Evolutionary conservation across 2,888 invertebrate species (phyloP).

Genomic region (Drosophila sordidula): DNA sequence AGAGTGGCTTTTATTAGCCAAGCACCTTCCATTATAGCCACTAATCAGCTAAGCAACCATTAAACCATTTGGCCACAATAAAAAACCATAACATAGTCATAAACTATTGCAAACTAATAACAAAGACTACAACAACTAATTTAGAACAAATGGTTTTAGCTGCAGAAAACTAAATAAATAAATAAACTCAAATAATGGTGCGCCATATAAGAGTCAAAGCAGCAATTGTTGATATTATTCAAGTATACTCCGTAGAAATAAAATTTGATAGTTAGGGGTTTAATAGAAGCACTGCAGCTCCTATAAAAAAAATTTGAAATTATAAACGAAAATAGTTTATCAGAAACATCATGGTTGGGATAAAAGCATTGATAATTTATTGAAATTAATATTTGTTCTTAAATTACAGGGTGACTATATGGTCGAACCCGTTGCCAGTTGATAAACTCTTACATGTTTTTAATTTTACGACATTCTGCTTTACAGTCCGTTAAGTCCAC

Average conservation of each 20-base stretch:
- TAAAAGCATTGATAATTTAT: too few relatives aligned
- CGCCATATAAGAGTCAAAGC: background rate
- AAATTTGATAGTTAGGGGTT: too few relatives aligned
- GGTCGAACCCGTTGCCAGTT: too few relatives aligned
- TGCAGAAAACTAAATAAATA: conserved; percentile 5
- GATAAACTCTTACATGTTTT: conserved; percentile 1
- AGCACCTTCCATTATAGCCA: conserved; percentile 14
- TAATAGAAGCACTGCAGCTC: too few relatives aligned
- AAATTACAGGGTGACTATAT: too few relatives aligned
- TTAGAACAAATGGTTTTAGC: conserved; percentile 34
- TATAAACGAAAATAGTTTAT: too few relatives aligned
- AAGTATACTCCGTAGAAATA: too few relatives aligned
- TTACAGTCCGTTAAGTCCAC: conserved; percentile 37
- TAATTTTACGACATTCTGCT: conserved; percentile 31
- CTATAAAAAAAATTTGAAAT: too few relatives aligned
- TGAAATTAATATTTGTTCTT: too few relatives aligned
- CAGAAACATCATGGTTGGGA: too few relatives aligned
- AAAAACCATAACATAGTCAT: conserved; percentile 18
- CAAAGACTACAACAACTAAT: conserved; percentile 17
- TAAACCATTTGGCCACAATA: conserved; percentile 30
- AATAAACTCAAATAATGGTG: conserved; percentile 1
- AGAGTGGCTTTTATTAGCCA: conserved; percentile 22
- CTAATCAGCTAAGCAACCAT: conserved; percentile 27
- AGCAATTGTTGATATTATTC: background rate
- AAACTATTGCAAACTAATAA: conserved; percentile 18